phyloP scores from a whole-genome alignment of 1,140 invertebrate species.

The Caenorhabditis inopinata region DNA sequence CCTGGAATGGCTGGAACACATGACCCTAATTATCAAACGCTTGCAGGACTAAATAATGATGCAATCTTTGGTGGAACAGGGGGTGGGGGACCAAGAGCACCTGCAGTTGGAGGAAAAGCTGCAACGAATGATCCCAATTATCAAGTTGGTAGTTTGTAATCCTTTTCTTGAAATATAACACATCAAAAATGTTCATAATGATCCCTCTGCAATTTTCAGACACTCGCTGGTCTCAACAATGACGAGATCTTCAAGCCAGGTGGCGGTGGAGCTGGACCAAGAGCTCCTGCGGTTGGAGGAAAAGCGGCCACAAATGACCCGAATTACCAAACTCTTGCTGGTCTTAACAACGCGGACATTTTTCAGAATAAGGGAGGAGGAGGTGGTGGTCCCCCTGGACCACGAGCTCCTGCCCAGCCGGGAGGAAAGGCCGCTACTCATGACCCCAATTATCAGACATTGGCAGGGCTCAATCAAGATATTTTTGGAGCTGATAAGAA shows the following conservation, averaged over 20 bases:
- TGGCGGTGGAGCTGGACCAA: neutral
- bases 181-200: too few relatives aligned
- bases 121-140: conserved; percentile 21
- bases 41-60: neutral
- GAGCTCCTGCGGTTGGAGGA: neutral
- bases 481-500: conserved; percentile 21
- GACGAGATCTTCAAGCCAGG: conserved; percentile 9
- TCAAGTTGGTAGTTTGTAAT: neutral
- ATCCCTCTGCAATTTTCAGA: too few relatives aligned
- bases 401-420: neutral
- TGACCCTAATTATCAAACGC: neutral
- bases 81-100: neutral
- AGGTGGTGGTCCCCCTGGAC: neutral
- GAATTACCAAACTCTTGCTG: conserved; percentile 18
- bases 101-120: neutral
- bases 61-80: neutral
- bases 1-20: neutral
- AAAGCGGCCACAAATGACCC: conserved; percentile 9
- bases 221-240: conserved; percentile 22
- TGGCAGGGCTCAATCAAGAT: conserved; percentile 10
- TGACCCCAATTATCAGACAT: conserved; percentile 22
- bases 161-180: neutral
- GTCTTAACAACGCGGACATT: neutral
- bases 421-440: neutral
- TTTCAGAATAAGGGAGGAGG: conserved; percentile 10